Percentiles rank a stretch among this genome's conserved stretches.
Evolutionary conservation across 2,888 invertebrate species (phyloP).

Genomic region (Metallyticus violacea): DNA sequence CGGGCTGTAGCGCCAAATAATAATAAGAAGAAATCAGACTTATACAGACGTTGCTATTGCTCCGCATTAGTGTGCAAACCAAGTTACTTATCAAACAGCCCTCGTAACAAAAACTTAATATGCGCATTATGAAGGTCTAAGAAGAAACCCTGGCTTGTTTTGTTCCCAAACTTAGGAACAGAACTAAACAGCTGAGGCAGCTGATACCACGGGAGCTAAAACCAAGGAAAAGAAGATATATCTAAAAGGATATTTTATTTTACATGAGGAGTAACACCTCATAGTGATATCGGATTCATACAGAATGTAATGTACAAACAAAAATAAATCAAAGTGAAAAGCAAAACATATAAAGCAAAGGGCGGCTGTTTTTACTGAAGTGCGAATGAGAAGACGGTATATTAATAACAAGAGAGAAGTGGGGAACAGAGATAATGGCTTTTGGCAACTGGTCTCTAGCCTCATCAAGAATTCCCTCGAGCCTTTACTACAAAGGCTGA

Average conservation of each 20-base stretch:
- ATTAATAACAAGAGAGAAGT: background rate
- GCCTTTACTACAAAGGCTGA: background rate
- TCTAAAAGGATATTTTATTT: background rate
- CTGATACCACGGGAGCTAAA: background rate
- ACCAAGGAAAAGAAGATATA: background rate
- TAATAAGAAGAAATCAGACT: too few species aligned
- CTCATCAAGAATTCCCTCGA: background rate
- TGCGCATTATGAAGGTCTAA: too few species aligned
- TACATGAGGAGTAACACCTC: background rate
- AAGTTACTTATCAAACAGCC: too few species aligned
- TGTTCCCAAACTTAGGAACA: too few species aligned
- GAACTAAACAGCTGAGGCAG: background rate
- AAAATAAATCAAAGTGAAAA: background rate
- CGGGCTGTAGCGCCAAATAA: too few species aligned
- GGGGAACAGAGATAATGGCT: background rate
- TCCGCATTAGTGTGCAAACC: too few species aligned
- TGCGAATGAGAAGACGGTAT: background rate
- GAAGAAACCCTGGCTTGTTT: too few species aligned
- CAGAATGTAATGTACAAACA: background rate
- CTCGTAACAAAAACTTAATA: too few species aligned
- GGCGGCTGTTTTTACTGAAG: background rate
- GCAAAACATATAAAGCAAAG: background rate
- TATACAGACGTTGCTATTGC: too few species aligned
- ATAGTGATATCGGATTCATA: background rate
- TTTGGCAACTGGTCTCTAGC: background rate